Conservation (phyloP, 2,888 invertebrate genomes). For the Hartigia nigra region DNA sequence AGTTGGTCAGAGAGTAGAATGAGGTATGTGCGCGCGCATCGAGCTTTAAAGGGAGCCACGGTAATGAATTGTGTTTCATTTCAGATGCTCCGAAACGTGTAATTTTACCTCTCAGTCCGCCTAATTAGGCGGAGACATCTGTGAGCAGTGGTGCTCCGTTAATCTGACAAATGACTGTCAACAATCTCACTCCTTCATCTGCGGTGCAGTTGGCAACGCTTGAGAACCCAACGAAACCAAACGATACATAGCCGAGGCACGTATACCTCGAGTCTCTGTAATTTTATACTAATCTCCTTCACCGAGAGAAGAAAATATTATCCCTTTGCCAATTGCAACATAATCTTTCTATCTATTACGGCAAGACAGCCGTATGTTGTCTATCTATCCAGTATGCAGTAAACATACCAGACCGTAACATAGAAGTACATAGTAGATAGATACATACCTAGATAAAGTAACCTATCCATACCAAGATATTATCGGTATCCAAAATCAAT, state of each 20-base stretch:
- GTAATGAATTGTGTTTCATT: slow-evolving; percentile 63
- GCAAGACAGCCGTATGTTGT: slow-evolving; percentile 7
- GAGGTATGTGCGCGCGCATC: slow-evolving; percentile 30
- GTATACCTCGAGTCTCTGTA: slow-evolving; percentile 53
- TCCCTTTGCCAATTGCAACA: slow-evolving; percentile 56
- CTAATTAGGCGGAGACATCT: slow-evolving; percentile 63
- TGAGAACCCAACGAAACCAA: slow-evolving; percentile 1
- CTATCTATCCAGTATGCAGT: background rate
- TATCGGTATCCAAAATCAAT: background rate
- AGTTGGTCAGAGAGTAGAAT: background rate
- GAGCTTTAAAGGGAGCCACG: slow-evolving; percentile 44
- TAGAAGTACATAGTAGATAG: background rate
- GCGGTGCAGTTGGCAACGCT: background rate
- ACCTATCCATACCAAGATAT: background rate
- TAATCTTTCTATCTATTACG: slow-evolving; percentile 60
- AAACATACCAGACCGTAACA: background rate
- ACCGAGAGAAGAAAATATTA: slow-evolving; percentile 48
- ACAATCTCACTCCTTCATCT: background rate
- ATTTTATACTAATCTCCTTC: slow-evolving; percentile 59
- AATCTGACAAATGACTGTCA: slow-evolving; percentile 16
- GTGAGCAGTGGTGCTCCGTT: slow-evolving; percentile 48
- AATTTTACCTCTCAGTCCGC: slow-evolving; percentile 51
- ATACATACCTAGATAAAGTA: background rate
- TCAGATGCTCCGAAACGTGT: slow-evolving; percentile 59
- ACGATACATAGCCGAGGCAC: slow-evolving; percentile 41